Percentiles rank a stretch among this genome's conserved stretches.
Evolutionary conservation across 2,113 vertebrate genomes (phyloP).

Genomic region (Carassius carassius): DNA sequence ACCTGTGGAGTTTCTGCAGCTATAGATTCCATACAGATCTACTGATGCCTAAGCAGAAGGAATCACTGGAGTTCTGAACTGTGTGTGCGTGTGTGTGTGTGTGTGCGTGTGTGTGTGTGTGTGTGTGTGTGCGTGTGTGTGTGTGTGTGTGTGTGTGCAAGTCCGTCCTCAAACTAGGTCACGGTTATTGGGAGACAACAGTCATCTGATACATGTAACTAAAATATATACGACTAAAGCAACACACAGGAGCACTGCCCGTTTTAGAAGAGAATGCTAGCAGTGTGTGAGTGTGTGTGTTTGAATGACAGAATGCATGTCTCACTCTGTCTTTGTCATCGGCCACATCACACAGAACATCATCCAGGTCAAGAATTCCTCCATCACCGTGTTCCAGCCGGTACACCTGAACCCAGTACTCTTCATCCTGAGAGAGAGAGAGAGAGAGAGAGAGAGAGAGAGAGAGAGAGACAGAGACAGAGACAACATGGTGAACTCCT

Average conservation of each 20-base stretch:
- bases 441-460: conserved; percentile 20
- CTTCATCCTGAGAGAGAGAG: conserved; percentile 78
- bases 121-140: not conserved
- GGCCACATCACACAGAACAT: conserved; percentile 91
- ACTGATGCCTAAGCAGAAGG: not conserved
- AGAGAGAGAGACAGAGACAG: conserved; percentile 7
- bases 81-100: not conserved
- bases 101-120: not conserved
- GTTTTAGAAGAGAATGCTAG: conserved; percentile 33
- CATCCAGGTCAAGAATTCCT: conserved; percentile 93
- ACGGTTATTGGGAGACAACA: conserved; percentile 24
- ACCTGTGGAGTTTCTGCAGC: not conserved
- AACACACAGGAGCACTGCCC: not conserved
- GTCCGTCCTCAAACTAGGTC: conserved; percentile 9
- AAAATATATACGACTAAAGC: conserved; percentile 39
- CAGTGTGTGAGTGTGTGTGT: not conserved
- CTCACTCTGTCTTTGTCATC: conserved; percentile 97
- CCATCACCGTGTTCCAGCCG: conserved; percentile 91
- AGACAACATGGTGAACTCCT: not conserved
- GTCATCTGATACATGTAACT: conserved; percentile 34
- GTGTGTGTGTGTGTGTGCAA: not conserved
- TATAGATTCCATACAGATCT: not conserved
- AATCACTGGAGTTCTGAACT: not conserved
- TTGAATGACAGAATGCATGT: conserved; percentile 41
- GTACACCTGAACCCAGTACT: conserved; percentile 95